These are phyloP conservation scores for Cyaniris semiargus DNA, from an alignment of 2,888 invertebrate genomes.

Conservation along the genomic window DNA sequence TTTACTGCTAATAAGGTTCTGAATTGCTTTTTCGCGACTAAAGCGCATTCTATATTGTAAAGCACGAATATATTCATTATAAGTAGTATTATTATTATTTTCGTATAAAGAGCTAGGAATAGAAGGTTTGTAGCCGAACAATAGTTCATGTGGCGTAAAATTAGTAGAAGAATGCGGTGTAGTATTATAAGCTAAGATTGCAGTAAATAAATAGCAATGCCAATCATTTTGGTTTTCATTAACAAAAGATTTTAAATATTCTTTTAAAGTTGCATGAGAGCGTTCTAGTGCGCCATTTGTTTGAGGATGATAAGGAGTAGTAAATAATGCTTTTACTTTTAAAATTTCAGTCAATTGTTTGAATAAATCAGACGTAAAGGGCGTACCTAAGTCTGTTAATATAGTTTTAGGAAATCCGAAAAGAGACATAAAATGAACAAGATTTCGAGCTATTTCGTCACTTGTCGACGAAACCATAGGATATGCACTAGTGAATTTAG, in stretches of 20 bases:
- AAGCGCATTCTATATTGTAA: conserved; percentile 29
- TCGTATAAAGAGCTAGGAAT: conserved; percentile 44
- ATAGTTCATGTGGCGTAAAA: conserved; percentile 49
- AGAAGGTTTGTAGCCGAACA: conserved; percentile 50
- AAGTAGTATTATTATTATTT: too few species aligned
- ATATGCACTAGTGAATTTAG: conserved; percentile 39
- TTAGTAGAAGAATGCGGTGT: too few species aligned
- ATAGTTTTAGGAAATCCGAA: conserved; percentile 22
- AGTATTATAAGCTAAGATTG: too few species aligned
- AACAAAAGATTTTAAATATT: conserved; percentile 49
- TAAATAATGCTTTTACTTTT: conserved; percentile 35
- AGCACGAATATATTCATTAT: conserved; percentile 31
- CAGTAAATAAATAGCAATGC: too few species aligned
- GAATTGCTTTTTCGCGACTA: conserved; percentile 31
- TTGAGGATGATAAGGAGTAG: conserved; percentile 37
- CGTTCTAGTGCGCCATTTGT: conserved; percentile 28
- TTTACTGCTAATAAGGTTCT: background rate
- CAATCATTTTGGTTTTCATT: background rate
- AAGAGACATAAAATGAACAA: conserved; percentile 26
- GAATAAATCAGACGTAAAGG: conserved; percentile 17
- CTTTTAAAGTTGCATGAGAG: conserved; percentile 45
- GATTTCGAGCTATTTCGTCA: conserved; percentile 40
- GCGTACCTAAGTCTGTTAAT: conserved; percentile 11
- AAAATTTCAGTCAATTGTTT: conserved; percentile 17
- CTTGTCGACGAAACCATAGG: conserved; percentile 39